Evolutionary conservation across 2,888 invertebrate genomes (phyloP).

Genomic region (Cheilosia vernalis): DNA sequence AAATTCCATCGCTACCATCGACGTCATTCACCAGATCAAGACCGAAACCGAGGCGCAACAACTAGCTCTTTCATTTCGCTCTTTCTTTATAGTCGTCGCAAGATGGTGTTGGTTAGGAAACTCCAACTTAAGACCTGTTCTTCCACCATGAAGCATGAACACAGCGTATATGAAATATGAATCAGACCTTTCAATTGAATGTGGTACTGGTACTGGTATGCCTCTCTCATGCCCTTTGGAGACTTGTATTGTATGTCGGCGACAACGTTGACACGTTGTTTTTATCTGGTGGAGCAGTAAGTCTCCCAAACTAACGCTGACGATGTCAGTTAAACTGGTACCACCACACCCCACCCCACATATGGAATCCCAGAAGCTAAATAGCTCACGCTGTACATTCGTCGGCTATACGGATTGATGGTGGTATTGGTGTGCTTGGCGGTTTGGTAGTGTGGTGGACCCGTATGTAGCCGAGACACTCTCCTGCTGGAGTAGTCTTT

Average conservation of each 20-base stretch:
- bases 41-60: constrained; percentile 20
- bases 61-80: constrained; percentile 29
- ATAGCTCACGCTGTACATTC: constrained; percentile 19
- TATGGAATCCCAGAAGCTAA: constrained; percentile 29
- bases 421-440: constrained; percentile 14
- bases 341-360: constrained; percentile 15
- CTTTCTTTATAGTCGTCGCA: constrained; percentile 12
- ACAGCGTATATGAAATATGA: constrained; percentile 18
- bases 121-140: constrained; percentile 63
- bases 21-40: constrained; percentile 16
- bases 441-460: constrained; percentile 27
- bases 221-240: constrained; percentile 58
- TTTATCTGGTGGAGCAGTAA: constrained; percentile 5
- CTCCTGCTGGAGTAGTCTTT: constrained; percentile 68
- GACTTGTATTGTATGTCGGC: constrained; percentile 26
- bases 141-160: constrained; percentile 16
- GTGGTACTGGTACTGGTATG: neutral
- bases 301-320: constrained; percentile 30
- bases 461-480: constrained; percentile 44
- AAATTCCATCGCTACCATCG: constrained; percentile 7
- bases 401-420: constrained; percentile 12
- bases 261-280: constrained; percentile 43
- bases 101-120: constrained; percentile 51
- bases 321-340: constrained; percentile 41
- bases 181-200: constrained; percentile 48